Evolutionary conservation across 2,888 invertebrate species (phyloP).

Genomic region (Ormyrus nitidulus): DNA sequence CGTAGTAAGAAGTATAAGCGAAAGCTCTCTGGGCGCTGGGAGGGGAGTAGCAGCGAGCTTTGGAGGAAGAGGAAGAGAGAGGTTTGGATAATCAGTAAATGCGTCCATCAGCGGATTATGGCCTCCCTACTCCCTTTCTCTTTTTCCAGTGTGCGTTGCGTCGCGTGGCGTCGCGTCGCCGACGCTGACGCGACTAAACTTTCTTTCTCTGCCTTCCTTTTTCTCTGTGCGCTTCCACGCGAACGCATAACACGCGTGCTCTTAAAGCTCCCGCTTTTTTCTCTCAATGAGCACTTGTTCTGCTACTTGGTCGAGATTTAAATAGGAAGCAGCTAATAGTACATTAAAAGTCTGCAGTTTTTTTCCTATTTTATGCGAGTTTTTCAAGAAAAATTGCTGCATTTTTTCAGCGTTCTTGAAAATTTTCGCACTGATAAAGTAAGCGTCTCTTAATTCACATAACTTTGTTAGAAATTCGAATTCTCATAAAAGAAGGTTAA

Average conservation of each 20-base stretch:
- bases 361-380: too few relatives aligned
- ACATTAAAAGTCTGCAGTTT: too few relatives aligned
- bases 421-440: too few relatives aligned
- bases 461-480: too few relatives aligned
- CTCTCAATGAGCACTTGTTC: constrained; percentile 20
- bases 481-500: too few relatives aligned
- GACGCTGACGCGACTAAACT: constrained; percentile 16
- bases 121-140: constrained; percentile 14
- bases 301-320: constrained; percentile 5
- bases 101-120: constrained; percentile 72
- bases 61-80: constrained; percentile 53
- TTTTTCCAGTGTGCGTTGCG: not conserved
- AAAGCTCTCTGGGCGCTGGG: constrained; percentile 63
- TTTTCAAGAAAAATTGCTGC: too few relatives aligned
- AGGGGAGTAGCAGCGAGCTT: constrained; percentile 18
- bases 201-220: not conserved
- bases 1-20: constrained; percentile 69
- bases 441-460: too few relatives aligned
- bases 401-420: too few relatives aligned
- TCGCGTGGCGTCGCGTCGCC: constrained; percentile 1
- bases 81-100: constrained; percentile 71
- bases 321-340: not conserved
- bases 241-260: not conserved
- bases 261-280: not conserved
- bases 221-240: not conserved